phyloP scores from a whole-genome alignment of 2,888 invertebrate genomes.

The Melanotus villosus region DNA sequence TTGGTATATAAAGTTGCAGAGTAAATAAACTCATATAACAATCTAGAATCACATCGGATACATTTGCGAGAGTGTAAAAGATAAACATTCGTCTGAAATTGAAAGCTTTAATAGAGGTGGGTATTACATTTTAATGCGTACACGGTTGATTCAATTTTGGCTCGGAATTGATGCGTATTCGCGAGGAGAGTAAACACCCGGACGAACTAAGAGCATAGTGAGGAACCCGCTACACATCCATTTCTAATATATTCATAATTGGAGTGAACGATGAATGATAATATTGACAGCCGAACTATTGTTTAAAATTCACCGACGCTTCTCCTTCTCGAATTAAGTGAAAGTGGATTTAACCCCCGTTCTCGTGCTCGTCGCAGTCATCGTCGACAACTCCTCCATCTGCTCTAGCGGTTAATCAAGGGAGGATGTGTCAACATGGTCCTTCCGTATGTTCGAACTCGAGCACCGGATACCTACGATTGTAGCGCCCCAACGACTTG shows the following conservation, averaged over 20 bases:
- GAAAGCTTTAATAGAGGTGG: constrained; percentile 67
- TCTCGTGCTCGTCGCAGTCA: too few relatives aligned
- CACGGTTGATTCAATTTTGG: constrained; percentile 66
- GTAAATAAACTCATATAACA: constrained; percentile 61
- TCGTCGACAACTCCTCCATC: constrained; percentile 58
- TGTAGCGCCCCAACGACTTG: constrained; percentile 39
- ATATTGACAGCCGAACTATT: constrained; percentile 67
- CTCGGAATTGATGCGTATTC: constrained; percentile 60
- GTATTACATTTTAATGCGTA: constrained; percentile 66
- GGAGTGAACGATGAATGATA: constrained; percentile 61
- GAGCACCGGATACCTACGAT: constrained; percentile 42
- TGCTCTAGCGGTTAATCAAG: constrained; percentile 61
- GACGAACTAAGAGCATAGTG: constrained; percentile 50
- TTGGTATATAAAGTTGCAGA: constrained; percentile 55
- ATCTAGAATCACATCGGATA: constrained; percentile 57
- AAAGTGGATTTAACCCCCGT: constrained; percentile 66
- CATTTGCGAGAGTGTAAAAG: constrained; percentile 61
- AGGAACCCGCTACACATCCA: constrained; percentile 55
- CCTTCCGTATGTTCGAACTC: constrained; percentile 44
- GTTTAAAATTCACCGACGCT: constrained; percentile 66
- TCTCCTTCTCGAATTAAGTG: constrained; percentile 64
- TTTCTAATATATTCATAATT: constrained; percentile 62
- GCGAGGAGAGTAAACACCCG: constrained; percentile 60
- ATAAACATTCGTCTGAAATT: constrained; percentile 67
- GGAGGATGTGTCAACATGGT: constrained; percentile 51